Evolutionary conservation across 1,140 invertebrate species (phyloP).

Genomic region (Microplitis mediator): DNA sequence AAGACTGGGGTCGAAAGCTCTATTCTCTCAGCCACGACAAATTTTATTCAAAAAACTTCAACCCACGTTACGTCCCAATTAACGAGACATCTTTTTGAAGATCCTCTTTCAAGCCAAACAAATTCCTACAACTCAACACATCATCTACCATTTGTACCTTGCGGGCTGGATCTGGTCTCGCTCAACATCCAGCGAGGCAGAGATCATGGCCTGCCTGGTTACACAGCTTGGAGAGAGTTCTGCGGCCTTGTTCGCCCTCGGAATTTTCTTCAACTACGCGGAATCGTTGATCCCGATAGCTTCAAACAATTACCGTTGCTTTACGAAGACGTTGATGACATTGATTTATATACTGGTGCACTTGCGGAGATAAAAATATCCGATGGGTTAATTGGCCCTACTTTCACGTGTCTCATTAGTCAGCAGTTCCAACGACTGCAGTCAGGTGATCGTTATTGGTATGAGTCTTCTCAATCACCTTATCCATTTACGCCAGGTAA

Average conservation of each 20-base stretch:
- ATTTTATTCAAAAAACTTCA: conserved; percentile 69
- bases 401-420: conserved; percentile 82
- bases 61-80: conserved; percentile 66
- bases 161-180: conserved; percentile 83
- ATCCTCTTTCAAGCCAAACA: conserved; percentile 41
- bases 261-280: conserved; percentile 77
- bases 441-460: conserved; percentile 85
- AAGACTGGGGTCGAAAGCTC: conserved; percentile 66
- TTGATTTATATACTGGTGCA: conserved; percentile 86
- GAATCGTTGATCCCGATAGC: conserved; percentile 67
- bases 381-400: conserved; percentile 79
- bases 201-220: conserved; percentile 86
- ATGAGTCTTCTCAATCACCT: conserved; percentile 72
- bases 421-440: conserved; percentile 85
- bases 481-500: conserved; percentile 75
- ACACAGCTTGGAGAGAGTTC: conserved; percentile 75
- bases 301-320: conserved; percentile 68
- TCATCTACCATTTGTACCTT: conserved; percentile 48
- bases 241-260: conserved; percentile 73
- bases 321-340: conserved; percentile 79
- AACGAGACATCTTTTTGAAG: conserved; percentile 78
- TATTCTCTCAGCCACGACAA: conserved; percentile 69
- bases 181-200: conserved; percentile 86
- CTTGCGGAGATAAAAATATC: conserved; percentile 74
- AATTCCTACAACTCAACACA: not conserved